Evolutionary conservation across 1,140 invertebrate species (phyloP).

Genomic region (Colletes latitarsis): DNA sequence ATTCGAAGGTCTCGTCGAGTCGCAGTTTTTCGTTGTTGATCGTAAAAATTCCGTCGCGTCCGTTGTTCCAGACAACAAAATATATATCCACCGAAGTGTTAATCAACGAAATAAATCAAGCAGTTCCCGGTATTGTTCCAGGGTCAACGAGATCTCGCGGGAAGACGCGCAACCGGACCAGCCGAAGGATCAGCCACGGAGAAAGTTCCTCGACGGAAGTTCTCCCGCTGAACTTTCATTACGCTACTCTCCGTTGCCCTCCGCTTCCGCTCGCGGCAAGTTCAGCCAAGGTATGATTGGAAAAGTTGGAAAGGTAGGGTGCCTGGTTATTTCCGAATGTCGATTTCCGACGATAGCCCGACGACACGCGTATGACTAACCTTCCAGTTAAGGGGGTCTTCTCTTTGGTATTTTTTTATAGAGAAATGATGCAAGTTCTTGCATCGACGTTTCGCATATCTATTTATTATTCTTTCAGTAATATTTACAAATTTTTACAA

Average conservation of each 20-base stretch:
- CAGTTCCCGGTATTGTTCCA: constrained; percentile 42
- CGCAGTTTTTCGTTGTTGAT: neutral
- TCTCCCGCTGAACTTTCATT: constrained; percentile 68
- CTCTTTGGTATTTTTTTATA: too few species aligned
- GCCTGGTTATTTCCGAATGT: constrained; percentile 58
- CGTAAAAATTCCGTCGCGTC: neutral
- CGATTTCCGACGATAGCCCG: constrained; percentile 40
- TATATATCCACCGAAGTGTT: constrained; percentile 29
- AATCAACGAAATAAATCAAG: constrained; percentile 48
- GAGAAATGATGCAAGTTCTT: too few species aligned
- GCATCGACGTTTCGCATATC: too few species aligned
- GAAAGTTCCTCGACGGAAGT: constrained; percentile 50
- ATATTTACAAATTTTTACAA: too few species aligned
- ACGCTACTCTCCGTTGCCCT: constrained; percentile 44
- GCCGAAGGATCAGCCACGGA: constrained; percentile 3
- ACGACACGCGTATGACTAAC: constrained; percentile 57
- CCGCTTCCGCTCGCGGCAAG: constrained; percentile 11
- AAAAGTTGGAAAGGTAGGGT: constrained; percentile 68
- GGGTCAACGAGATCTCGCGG: constrained; percentile 27
- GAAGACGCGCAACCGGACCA: constrained; percentile 44
- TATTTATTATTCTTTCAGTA: too few species aligned
- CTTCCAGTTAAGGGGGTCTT: constrained; percentile 17
- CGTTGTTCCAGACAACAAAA: neutral
- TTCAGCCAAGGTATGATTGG: constrained; percentile 71
- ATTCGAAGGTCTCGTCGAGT: too few species aligned